A percentile compares a stretch with the other conserved stretches of the same genome.
Conservation (phyloP, 2,888 invertebrate species). For the Catocala sponsa region DNA sequence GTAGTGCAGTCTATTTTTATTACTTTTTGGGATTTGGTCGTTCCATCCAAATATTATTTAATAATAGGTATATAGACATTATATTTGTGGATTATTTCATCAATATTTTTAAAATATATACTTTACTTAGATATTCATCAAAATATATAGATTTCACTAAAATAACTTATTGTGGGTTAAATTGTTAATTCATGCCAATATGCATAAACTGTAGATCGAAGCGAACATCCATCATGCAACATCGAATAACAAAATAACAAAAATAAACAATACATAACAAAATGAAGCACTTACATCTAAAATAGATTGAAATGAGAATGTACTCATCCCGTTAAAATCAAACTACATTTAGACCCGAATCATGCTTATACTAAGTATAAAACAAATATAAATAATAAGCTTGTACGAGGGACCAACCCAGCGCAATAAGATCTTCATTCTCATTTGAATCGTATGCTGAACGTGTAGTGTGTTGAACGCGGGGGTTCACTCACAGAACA, state of each 20-base stretch:
- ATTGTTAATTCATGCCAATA: slow-evolving; percentile 76
- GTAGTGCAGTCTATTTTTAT: not conserved
- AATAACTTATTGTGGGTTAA: slow-evolving; percentile 37
- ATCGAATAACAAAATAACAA: slow-evolving; percentile 68
- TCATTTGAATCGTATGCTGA: slow-evolving; percentile 83
- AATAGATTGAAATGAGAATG: slow-evolving; percentile 85
- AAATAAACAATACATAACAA: slow-evolving; percentile 60
- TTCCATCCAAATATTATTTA: slow-evolving; percentile 11
- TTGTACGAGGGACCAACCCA: slow-evolving; percentile 26
- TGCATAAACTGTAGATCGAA: slow-evolving; percentile 72
- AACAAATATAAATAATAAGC: slow-evolving; percentile 49
- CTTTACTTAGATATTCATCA: slow-evolving; percentile 36
- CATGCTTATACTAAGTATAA: slow-evolving; percentile 56
- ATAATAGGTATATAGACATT: slow-evolving; percentile 14
- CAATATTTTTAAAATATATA: slow-evolving; percentile 31
- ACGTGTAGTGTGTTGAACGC: slow-evolving; percentile 60
- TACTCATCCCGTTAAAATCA: slow-evolving; percentile 66
- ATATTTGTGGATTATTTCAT: slow-evolving; percentile 38
- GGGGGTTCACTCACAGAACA: slow-evolving; percentile 10
- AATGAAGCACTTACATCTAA: slow-evolving; percentile 57
- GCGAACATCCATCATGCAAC: slow-evolving; percentile 85
- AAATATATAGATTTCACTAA: slow-evolving; percentile 27
- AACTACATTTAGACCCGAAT: slow-evolving; percentile 55
- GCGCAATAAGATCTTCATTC: slow-evolving; percentile 65
- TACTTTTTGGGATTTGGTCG: slow-evolving; percentile 18